Conservation (phyloP, 2,888 invertebrate species). For the Lysandra bellargus region DNA sequence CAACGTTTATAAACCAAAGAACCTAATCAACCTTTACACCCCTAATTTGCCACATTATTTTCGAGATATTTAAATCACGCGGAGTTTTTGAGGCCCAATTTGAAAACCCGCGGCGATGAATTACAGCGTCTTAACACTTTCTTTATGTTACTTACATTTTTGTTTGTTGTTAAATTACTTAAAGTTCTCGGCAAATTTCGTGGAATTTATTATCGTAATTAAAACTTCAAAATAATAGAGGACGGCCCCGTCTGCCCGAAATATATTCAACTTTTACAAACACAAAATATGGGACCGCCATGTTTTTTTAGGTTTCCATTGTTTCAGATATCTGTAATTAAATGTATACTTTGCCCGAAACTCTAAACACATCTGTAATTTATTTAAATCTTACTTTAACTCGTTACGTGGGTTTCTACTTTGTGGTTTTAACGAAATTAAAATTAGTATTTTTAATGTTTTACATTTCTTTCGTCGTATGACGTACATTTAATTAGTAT, state of each 20-base stretch:
- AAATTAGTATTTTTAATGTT: neutral
- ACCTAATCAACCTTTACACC: neutral
- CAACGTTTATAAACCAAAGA: neutral
- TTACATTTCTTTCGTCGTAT: neutral
- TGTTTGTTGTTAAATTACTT: constrained; percentile 11
- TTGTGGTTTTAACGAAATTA: neutral
- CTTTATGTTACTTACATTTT: constrained; percentile 28
- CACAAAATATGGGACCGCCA: neutral
- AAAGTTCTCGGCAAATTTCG: neutral
- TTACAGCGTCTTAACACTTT: neutral
- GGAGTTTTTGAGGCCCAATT: neutral
- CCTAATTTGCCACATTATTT: neutral
- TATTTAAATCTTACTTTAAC: constrained; percentile 3
- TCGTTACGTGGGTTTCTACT: neutral
- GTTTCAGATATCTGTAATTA: constrained; percentile 26
- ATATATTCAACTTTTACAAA: constrained; percentile 24
- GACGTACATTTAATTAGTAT: neutral
- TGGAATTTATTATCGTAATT: constrained; percentile 28
- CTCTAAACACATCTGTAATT: neutral
- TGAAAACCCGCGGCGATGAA: constrained; percentile 11
- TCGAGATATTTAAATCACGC: neutral
- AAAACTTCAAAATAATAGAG: constrained; percentile 30
- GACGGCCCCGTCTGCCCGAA: neutral
- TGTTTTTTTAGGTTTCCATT: constrained; percentile 26
- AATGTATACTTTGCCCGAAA: neutral